Base-by-base conservation (phyloP, 1,140 invertebrate genomes). In the Aphelinus certus region DNA sequence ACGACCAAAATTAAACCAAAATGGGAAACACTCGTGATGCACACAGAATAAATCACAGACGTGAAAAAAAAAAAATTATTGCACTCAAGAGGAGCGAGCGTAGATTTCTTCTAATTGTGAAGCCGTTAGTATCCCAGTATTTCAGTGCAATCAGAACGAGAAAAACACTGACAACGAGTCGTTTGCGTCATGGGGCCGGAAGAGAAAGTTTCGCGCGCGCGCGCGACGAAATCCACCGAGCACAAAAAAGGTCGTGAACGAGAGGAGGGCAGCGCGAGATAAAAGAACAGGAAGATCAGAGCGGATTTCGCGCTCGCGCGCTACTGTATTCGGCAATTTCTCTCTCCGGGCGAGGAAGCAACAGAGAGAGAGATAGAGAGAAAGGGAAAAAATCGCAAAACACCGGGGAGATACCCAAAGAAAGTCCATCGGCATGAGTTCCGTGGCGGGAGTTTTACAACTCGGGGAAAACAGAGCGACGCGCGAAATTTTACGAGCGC, bases 151-250 rank as follows among this genome's bases (percentile, higher is more conserved):
- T 60, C n/a, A n/a, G 67, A 49, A 26, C 48, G 63, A 51, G 47
- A n/a, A 69, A 60, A 69, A 69, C 42, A 4, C 26, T 26, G 26
- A 26, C 26, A 26, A 26, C 26, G 26, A 26, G 26, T 26, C 26
- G 26, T 26, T 26, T 26, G 26, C 26, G 26, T 26, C 4, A 53
- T 46, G 53, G 10, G 51, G 47, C 49, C 51, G 69, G 60, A 71
- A 63, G 69, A 71, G 69, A 71, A 71, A 63, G 69, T 71, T n/a
- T 63, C 43, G 3, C 57, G 57, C 26, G 26, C 26, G 26, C 47
- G 43, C 10, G 69, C 60, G 61, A 70, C 68, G 67, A 69, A 60
- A 69, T 60, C 43, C 47, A 26, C 26, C 26, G 42, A 57, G 65
- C 65, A 26, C 7, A 67, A 55, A 67, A 68, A 26, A 26, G 26